phyloP scores from a whole-genome alignment of 2,888 invertebrate species.

The Ornithoptera alexandrae region DNA sequence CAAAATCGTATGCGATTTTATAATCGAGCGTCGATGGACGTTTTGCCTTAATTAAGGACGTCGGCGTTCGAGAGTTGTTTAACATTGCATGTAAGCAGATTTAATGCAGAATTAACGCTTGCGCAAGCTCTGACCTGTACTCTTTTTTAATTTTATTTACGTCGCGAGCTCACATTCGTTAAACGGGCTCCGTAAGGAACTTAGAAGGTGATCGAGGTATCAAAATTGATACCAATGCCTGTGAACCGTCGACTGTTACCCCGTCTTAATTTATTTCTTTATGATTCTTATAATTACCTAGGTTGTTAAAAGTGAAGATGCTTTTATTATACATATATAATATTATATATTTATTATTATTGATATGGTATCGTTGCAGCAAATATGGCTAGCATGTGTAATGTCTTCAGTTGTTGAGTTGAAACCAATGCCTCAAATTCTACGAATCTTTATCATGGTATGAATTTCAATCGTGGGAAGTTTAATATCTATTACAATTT shows the following conservation, averaged over 20 bases:
- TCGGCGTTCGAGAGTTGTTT: constrained; percentile 45
- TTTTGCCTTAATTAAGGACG: constrained; percentile 64
- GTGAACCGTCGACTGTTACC: constrained; percentile 15
- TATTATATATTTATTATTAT: no score
- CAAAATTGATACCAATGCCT: constrained; percentile 23
- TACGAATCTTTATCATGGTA: constrained; percentile 46
- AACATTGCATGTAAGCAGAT: constrained; percentile 37
- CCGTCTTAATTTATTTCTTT: constrained; percentile 37
- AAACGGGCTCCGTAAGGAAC: constrained; percentile 6
- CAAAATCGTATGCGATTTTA: constrained; percentile 66
- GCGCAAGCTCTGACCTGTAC: constrained; percentile 27
- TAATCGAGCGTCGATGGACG: constrained; percentile 57
- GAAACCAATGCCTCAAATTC: constrained; percentile 37
- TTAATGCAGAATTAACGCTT: constrained; percentile 37
- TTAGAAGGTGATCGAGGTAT: constrained; percentile 30
- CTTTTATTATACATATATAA: no score
- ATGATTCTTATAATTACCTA: background rate
- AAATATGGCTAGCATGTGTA: background rate
- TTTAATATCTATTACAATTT: constrained; percentile 34
- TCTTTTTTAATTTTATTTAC: constrained; percentile 27
- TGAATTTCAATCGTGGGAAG: constrained; percentile 53
- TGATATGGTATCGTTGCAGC: background rate
- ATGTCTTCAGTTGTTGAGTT: constrained; percentile 1
- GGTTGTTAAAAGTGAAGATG: background rate
- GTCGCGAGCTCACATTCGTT: constrained; percentile 17